phyloP scores from a whole-genome alignment of 2,797 vertebrate species.

The Cynodonichthys magdalenae region DNA sequence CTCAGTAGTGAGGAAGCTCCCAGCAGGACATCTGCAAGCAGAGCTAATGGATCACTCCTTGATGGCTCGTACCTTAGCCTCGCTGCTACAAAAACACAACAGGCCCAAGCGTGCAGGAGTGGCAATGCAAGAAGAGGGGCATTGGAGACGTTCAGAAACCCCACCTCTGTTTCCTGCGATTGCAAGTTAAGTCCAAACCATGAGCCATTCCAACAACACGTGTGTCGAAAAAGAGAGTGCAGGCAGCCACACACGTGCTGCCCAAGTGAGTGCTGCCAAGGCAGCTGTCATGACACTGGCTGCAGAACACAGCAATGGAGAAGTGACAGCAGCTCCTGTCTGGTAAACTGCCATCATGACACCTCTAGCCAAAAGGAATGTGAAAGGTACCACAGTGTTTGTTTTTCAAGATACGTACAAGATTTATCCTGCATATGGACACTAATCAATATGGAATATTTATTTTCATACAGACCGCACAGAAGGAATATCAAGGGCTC shows the following conservation, averaged over 20 bases:
- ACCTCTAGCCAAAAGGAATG: slow-evolving; percentile 18
- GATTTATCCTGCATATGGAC: background rate
- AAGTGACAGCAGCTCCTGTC: slow-evolving; percentile 1
- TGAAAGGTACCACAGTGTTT: slow-evolving; percentile 46
- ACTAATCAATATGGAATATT: background rate
- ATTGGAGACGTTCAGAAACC: slow-evolving; percentile 14
- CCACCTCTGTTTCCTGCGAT: slow-evolving; percentile 33
- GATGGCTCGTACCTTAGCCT: slow-evolving; percentile 84
- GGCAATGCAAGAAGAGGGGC: slow-evolving; percentile 34
- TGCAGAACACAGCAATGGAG: slow-evolving; percentile 28
- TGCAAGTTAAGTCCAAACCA: slow-evolving; percentile 32
- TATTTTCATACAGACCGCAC: slow-evolving; percentile 30
- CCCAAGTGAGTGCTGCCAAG: slow-evolving; percentile 30
- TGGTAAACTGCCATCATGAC: slow-evolving; percentile 16
- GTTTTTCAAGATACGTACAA: background rate
- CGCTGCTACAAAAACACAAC: slow-evolving; percentile 32
- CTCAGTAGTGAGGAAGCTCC: slow-evolving; percentile 55
- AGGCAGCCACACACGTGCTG: slow-evolving; percentile 13
- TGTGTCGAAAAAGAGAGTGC: slow-evolving; percentile 35
- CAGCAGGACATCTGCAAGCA: slow-evolving; percentile 48
- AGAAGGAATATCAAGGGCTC: slow-evolving; percentile 7
- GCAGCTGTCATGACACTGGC: slow-evolving; percentile 28
- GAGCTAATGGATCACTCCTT: slow-evolving; percentile 62
- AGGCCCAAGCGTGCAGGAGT: slow-evolving; percentile 34
- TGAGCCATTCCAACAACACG: slow-evolving; percentile 21